A percentile compares a stretch with the other conserved stretches of the same genome.
These are phyloP conservation scores for Tenebrosternarchus preto DNA, from an alignment of 2,113 vertebrate species.

Conservation along the genomic window DNA sequence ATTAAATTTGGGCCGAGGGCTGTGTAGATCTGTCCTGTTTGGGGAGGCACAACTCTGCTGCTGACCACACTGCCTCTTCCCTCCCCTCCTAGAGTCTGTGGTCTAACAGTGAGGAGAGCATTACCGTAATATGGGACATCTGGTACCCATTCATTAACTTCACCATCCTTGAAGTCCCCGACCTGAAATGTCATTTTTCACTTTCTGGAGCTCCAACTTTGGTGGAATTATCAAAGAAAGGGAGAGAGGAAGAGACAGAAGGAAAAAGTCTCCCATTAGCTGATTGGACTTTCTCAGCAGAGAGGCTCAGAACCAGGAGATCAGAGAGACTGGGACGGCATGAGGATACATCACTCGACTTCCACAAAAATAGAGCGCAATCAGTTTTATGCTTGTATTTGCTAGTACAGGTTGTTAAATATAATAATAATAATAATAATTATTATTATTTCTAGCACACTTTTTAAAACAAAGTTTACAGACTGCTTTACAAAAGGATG, in stretches of 20 bases:
- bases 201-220: conserved; percentile 67
- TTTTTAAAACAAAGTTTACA: no score
- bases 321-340: not conserved
- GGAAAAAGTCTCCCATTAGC: conserved; percentile 53
- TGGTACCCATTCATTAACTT: conserved; percentile 80
- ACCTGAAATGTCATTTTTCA: conserved; percentile 79
- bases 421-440: no score
- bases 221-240: conserved; percentile 64
- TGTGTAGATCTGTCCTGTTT: conserved; percentile 14
- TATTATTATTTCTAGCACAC: no score
- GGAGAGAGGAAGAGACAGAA: conserved; percentile 5
- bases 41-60: not conserved
- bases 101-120: conserved; percentile 70
- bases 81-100: conserved; percentile 64
- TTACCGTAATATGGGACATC: conserved; percentile 82
- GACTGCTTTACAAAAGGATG: no score
- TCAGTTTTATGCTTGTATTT: not conserved
- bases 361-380: not conserved
- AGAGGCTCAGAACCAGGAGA: conserved; percentile 38
- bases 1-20: conserved; percentile 57
- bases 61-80: not conserved
- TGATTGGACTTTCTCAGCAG: conserved; percentile 48
- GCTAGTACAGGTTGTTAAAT: not conserved
- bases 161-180: conserved; percentile 75
- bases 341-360: not conserved